Evolutionary conservation across 2,888 invertebrate genomes (phyloP), one percentile per base, ranked within the genome.

Genomic region (Blera fallax): DNA sequence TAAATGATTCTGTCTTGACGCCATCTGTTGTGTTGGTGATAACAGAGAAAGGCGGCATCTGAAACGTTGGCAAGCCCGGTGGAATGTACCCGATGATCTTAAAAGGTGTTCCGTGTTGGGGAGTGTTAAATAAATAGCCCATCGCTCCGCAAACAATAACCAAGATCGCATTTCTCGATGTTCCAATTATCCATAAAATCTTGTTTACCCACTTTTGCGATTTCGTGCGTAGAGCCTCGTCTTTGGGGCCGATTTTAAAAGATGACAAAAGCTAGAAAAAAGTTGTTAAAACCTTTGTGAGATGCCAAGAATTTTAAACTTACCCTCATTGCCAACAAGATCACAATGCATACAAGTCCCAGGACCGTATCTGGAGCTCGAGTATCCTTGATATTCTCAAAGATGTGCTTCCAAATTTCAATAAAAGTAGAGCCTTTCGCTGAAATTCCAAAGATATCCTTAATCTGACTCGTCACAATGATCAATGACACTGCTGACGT

Each of bases 401-500:
- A 94, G 58, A 97, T 94, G 81, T 95, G 95, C 69, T 93, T 94
- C 95, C 96, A 96, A 90, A 96, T 95, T 89, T 96, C 94, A 67
- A 97, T 90, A 90, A 97, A 97, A 0, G 97, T 97, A 40, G 94
- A 93, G 18, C 97, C 97, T 43, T 93, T 93, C 11, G 95, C 95
- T 16, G 92, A 88, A 88, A 97, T 95, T 1, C 96, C 96, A 65
- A 97, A 93, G 64, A 97, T 93, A 90, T 96, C 96, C 92, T 97
- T 97, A 21, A 97, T 93, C 92, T 98, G 98, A n/a, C 97, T 97
- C 0, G 96, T 95, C 45, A 97, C 95, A 88, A 98, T 98, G 89
- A 97, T 96, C 62, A 98, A 93, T 32, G 97, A 97, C 10, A 97
- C 97, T 1, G 97, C 97, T 0, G 97, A 97, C 1, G 97, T 97